Base-by-base conservation (phyloP, 2,113 vertebrate genomes). In the Notothenia rossii region DNA sequence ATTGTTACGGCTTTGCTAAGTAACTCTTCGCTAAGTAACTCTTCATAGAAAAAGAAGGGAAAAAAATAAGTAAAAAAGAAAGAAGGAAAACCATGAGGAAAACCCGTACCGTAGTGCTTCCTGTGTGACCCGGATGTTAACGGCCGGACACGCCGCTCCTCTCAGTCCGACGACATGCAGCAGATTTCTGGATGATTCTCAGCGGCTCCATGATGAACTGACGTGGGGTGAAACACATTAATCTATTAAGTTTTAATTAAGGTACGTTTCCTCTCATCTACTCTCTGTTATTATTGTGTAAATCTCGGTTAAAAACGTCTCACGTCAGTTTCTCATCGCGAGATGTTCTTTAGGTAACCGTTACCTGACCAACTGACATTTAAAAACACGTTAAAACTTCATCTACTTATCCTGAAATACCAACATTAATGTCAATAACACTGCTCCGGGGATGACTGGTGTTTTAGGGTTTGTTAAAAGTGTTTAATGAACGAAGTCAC, bases 81-180 rank as follows among this genome's bases (percentile, higher is more conserved):
- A 25, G 25, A 25, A 25, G 25, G 25, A 25, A 25, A 25, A 25
- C 25, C 25, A 22, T 22, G 25, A 25, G 25, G 25, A 25, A 25
- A 25, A 3, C 25, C 25, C 36, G 36, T 36, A 17, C 1, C 49
- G 2, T 3, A 33, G 12, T 13, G 5, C 81, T 93, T 94, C 92
- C 92, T 43, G 91, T 20, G 86, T 11, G 63, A 49, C 82, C 93
- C 85, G 81, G 84, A 89, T 70, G 68, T 46, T 74, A 81, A 81
- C 53, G 12, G 49, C 54, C 58, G 76, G 92, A 94, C 93, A 94
- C 92, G 93, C 94, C 85, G 89, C 53, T 40, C 8, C 56, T 43
- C 55, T 74, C 70, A 50, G 40, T 68, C 56, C 8, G 7, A 55
- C 75, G 75, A 82, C 73, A 15, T 79, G 80, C 70, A 15, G 5